A percentile compares a stretch with the other conserved stretches of the same genome.
These are phyloP conservation scores for Nematopogon swammerdamellus DNA, from an alignment of 2,888 invertebrate genomes.

Conservation along the genomic window DNA sequence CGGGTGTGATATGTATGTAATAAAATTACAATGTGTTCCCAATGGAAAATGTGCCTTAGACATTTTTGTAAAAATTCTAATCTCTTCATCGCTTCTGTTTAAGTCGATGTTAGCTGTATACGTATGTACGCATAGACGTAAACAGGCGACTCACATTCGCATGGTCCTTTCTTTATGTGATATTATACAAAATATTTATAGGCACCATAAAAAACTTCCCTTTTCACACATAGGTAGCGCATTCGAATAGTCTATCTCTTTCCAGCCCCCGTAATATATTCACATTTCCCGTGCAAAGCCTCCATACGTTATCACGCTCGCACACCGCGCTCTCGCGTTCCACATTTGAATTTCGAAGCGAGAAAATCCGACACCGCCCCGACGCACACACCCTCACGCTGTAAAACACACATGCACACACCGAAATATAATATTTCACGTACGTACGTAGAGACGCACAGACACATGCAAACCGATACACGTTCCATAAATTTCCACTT, in stretches of 20 bases:
- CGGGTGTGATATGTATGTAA: too few species aligned
- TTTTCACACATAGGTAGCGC: background rate
- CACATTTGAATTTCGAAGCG: constrained; percentile 55
- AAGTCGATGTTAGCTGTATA: too few species aligned
- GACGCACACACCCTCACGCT: constrained; percentile 25
- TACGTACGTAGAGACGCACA: background rate
- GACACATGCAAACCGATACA: background rate
- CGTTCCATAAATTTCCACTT: background rate
- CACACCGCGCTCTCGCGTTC: constrained; percentile 50
- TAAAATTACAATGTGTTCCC: too few species aligned
- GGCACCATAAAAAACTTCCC: background rate
- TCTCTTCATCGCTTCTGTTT: too few species aligned
- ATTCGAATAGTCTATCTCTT: background rate
- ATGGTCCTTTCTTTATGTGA: background rate
- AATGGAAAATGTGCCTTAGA: too few species aligned
- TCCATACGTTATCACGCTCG: constrained; percentile 56
- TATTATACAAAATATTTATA: background rate
- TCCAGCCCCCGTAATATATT: background rate
- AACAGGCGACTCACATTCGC: too few species aligned
- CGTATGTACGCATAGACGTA: too few species aligned
- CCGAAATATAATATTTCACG: background rate
- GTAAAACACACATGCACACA: background rate
- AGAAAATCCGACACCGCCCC: constrained; percentile 33
- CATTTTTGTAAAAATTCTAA: too few species aligned
- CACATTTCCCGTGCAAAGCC: constrained; percentile 19